phyloP scores from a whole-genome alignment of 1,140 invertebrate genomes.

The Neodiprion pinetum region DNA sequence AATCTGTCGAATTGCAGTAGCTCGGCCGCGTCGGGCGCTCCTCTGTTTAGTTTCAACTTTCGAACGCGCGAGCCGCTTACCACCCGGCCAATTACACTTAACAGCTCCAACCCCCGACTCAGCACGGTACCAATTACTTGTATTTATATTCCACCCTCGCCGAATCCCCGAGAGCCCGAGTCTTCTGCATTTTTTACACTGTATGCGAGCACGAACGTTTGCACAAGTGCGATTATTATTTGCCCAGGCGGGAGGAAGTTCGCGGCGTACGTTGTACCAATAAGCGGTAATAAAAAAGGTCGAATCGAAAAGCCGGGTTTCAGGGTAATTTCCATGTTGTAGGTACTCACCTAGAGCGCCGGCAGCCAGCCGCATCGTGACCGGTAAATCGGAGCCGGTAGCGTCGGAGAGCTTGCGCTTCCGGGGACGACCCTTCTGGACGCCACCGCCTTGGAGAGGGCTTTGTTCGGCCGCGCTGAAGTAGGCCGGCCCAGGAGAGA shows the following conservation, averaged over 20 bases:
- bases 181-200: slow-evolving; percentile 14
- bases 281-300: slow-evolving; percentile 14
- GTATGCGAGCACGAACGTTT: not conserved
- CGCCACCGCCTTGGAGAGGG: slow-evolving; percentile 60
- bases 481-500: slow-evolving; percentile 68
- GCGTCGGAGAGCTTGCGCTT: slow-evolving; percentile 75
- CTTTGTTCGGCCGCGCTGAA: slow-evolving; percentile 63
- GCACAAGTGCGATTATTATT: not conserved
- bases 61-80: slow-evolving; percentile 35
- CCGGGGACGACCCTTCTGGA: slow-evolving; percentile 82
- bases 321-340: slow-evolving; percentile 16
- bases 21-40: slow-evolving; percentile 19
- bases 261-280: not conserved
- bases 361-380: slow-evolving; percentile 75
- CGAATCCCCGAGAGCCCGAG: not conserved
- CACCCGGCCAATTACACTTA: slow-evolving; percentile 41
- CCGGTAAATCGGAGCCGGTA: slow-evolving; percentile 67
- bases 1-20: slow-evolving; percentile 36
- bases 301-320: not conserved
- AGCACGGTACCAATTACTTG: slow-evolving; percentile 29
- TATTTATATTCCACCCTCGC: slow-evolving; percentile 28
- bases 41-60: slow-evolving; percentile 37
- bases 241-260: not conserved
- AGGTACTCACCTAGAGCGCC: slow-evolving; percentile 70
- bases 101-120: not conserved